phyloP scores from a whole-genome alignment of 2,888 invertebrate species.

The Zaprionus lineosus region DNA sequence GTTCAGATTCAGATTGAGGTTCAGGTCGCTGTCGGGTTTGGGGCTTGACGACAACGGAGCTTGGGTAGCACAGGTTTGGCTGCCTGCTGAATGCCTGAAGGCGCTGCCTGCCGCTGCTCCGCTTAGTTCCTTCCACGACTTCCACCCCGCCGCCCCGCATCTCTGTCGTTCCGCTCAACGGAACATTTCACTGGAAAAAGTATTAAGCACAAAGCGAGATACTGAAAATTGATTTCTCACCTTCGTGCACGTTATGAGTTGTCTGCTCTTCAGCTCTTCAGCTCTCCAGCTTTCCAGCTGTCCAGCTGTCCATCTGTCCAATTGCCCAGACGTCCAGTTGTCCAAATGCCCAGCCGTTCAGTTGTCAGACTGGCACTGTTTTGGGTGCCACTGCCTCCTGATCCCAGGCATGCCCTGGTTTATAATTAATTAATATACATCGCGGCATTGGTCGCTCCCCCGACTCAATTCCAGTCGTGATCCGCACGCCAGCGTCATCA shows the following conservation, averaged over 20 bases:
- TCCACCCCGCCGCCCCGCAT: constrained; percentile 29
- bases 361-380: too few relatives aligned
- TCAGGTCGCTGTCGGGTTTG: background rate
- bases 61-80: background rate
- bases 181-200: constrained; percentile 76
- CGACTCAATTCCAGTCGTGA: constrained; percentile 36
- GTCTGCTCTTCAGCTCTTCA: constrained; percentile 1
- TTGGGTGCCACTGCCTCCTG: too few relatives aligned
- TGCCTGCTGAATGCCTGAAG: constrained; percentile 8
- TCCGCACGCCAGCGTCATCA: constrained; percentile 38
- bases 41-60: constrained; percentile 32
- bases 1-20: constrained; percentile 10
- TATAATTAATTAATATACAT: constrained; percentile 69
- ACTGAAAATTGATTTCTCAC: constrained; percentile 81
- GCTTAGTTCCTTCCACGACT: too few relatives aligned
- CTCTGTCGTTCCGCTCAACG: constrained; percentile 32
- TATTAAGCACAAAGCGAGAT: constrained; percentile 77
- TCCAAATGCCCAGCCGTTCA: background rate
- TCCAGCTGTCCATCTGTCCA: constrained; percentile 14
- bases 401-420: constrained; percentile 42
- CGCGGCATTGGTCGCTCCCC: constrained; percentile 22
- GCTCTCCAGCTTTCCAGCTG: background rate
- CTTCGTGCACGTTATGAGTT: constrained; percentile 77
- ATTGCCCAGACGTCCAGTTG: background rate
- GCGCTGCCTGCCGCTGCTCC: constrained; percentile 7